Base-by-base conservation (phyloP, 1,140 invertebrate species). In the Achroia grisella region DNA sequence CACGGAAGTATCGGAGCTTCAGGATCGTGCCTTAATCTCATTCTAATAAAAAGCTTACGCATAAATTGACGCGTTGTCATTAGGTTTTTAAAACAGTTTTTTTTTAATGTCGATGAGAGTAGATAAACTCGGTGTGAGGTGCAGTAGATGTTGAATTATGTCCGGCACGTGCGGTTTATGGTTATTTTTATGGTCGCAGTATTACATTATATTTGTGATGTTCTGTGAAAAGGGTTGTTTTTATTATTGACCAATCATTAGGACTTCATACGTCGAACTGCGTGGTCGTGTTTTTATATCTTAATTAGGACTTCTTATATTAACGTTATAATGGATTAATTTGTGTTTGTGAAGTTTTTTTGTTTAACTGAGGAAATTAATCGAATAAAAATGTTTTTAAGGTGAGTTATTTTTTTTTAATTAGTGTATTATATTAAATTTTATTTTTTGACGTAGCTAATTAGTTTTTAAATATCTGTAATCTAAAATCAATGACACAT, bases 21-120 rank as follows among this genome's bases (percentile, higher is more conserved):
- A 72, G 76, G 71, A 79, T 78, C 69, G 66, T 50, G 71, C 61
- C 63, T 67, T 79, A 84, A 84, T 84, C 68, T 75, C 68, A 81
- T 81, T 82, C 71, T 70, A 74, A 79, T 80, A 81, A 84, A 83
- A 82, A 84, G 76, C 71, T 78, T 49, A 77, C 80, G 78, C 72
- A 74, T 68, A 72, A 71, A 74, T 75, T 70, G 68, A 71, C 76
- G 78, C 60, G 62, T 48, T 71, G 51, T 72, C 62, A 62, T 74
- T 76, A 68, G 52, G 53, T 58, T 64, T 69, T 69, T 67, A 55
- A 55, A 75, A 67, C 63, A 63, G 56, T 72, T 76, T 79, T 77
- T 81, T 73, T 68, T 63, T 53, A 48, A 35, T 35, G 17, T 12
- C 51, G 31, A 29, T 44, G 47, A 44, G 53, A 35, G 46, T 57